These are phyloP conservation scores for Tachina grossa DNA, from an alignment of 2,888 invertebrate genomes.

Conservation along the genomic window DNA sequence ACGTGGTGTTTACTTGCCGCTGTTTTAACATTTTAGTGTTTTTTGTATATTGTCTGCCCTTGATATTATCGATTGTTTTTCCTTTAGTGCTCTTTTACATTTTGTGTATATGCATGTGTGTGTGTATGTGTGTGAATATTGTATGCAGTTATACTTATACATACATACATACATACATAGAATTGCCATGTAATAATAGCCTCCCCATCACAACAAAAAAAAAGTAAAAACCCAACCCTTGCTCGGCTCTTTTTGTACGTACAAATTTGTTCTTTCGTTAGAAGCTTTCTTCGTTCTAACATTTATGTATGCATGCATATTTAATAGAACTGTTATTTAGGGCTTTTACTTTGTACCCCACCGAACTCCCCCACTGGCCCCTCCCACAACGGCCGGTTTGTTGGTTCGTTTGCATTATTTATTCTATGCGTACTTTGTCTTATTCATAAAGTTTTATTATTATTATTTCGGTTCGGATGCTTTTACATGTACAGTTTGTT, in stretches of 20 bases:
- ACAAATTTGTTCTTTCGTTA: slow-evolving; percentile 12
- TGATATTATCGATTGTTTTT: slow-evolving; percentile 82
- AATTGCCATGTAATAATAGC: slow-evolving; percentile 40
- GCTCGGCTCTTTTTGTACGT: slow-evolving; percentile 6
- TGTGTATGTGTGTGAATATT: not conserved
- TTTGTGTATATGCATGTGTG: not conserved
- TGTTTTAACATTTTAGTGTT: slow-evolving; percentile 67
- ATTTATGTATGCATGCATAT: slow-evolving; percentile 14
- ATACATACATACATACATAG: not conserved
- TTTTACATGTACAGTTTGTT: slow-evolving; percentile 52
- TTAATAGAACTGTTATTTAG: slow-evolving; percentile 32
- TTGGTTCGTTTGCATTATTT: not conserved
- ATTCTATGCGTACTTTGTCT: slow-evolving; percentile 12
- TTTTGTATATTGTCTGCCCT: slow-evolving; percentile 82
- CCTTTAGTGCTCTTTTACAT: slow-evolving; percentile 56
- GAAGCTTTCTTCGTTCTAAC: slow-evolving; percentile 1
- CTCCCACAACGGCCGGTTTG: slow-evolving; percentile 22
- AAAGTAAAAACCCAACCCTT: slow-evolving; percentile 46
- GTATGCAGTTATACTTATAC: not conserved
- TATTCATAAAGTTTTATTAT: slow-evolving; percentile 45
- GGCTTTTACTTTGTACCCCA: slow-evolving; percentile 17
- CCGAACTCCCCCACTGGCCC: not conserved
- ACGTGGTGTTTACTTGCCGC: slow-evolving; percentile 70
- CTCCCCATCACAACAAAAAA: slow-evolving; percentile 16
- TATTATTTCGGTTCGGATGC: slow-evolving; percentile 53